These are phyloP conservation scores for Tyrannus savana DNA, from an alignment of 2,113 vertebrate species.

Conservation along the genomic window DNA sequence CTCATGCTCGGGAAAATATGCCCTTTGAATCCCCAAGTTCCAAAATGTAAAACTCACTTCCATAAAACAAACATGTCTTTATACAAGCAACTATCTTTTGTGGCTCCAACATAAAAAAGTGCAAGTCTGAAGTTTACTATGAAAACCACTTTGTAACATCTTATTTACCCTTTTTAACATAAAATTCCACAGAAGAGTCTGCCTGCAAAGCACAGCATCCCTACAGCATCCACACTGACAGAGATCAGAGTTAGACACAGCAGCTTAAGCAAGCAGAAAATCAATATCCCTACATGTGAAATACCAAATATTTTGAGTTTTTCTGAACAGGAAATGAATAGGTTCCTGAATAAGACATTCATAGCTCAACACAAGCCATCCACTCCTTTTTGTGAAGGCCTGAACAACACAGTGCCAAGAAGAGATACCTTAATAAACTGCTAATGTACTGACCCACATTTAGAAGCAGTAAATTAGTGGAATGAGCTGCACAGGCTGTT, in stretches of 20 bases:
- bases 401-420: background rate
- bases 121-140: background rate
- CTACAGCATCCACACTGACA: background rate
- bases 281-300: background rate
- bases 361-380: background rate
- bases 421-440: background rate
- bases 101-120: background rate
- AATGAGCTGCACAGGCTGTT: background rate
- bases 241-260: background rate
- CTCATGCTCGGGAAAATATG: background rate
- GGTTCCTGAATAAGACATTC: background rate
- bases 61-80: background rate
- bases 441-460: background rate
- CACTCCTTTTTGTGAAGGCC: background rate
- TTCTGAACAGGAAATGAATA: background rate
- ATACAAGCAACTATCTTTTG: accelerated
- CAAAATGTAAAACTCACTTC: background rate
- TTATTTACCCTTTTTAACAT: background rate
- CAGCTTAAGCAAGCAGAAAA: background rate
- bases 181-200: background rate
- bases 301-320: background rate
- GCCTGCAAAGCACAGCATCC: background rate
- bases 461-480: background rate
- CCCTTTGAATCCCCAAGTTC: background rate
- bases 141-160: background rate